Conservation (phyloP, 2,888 invertebrate species). For the Hypomecis punctinalis region DNA sequence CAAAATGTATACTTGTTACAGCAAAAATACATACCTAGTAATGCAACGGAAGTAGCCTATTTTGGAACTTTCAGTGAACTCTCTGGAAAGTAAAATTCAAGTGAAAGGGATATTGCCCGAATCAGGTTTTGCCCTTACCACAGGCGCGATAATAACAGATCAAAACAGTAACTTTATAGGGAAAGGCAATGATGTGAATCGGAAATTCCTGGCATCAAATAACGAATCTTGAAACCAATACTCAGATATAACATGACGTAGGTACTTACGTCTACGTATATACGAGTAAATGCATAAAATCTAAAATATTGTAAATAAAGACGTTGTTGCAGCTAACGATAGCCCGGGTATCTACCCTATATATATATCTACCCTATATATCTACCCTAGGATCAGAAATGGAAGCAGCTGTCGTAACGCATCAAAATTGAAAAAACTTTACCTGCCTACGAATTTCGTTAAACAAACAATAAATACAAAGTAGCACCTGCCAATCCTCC, state of each 20-base stretch:
- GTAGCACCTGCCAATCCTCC: constrained; percentile 56
- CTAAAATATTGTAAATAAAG: too few relatives aligned
- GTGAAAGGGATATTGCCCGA: constrained; percentile 42
- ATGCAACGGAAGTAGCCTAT: constrained; percentile 9
- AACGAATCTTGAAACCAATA: constrained; percentile 7
- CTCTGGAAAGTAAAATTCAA: constrained; percentile 39
- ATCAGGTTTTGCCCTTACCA: constrained; percentile 37
- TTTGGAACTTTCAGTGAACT: constrained; percentile 22
- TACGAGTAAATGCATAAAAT: neutral
- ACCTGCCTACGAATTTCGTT: constrained; percentile 39
- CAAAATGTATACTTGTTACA: too few relatives aligned
- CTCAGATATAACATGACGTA: neutral
- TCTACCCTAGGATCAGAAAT: constrained; percentile 9
- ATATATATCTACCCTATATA: too few relatives aligned
- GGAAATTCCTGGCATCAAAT: constrained; percentile 6
- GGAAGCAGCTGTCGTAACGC: constrained; percentile 15
- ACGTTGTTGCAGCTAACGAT: neutral
- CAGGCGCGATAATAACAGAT: constrained; percentile 25
- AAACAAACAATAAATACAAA: constrained; percentile 25
- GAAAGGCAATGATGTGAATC: constrained; percentile 6
- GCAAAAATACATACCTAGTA: too few relatives aligned
- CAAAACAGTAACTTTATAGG: constrained; percentile 21
- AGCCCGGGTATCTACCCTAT: too few relatives aligned
- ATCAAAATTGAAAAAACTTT: constrained; percentile 32
- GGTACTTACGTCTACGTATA: neutral